Conservation (phyloP, 2,797 vertebrate species). For the Falco rusticolus region DNA sequence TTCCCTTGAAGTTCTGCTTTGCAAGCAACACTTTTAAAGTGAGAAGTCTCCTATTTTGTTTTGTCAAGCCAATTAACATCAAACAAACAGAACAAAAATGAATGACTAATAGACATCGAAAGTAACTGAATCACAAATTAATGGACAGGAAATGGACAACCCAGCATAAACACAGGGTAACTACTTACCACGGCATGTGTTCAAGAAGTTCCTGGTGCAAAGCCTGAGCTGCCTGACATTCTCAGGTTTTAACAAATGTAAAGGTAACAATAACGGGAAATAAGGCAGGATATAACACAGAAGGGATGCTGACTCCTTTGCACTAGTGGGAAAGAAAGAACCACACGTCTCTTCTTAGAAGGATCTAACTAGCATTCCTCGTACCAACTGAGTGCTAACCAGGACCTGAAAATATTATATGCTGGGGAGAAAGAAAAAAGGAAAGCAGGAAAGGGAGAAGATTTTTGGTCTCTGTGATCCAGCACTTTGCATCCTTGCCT, state of each 20-base stretch:
- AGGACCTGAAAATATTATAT: background rate
- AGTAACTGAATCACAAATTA: background rate
- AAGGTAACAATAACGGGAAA: background rate
- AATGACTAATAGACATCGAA: background rate
- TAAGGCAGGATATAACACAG: background rate
- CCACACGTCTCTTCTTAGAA: background rate
- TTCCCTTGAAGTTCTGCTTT: background rate
- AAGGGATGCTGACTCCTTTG: background rate
- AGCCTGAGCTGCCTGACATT: background rate
- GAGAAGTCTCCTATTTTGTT: background rate
- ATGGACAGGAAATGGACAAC: background rate
- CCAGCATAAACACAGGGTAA: background rate
- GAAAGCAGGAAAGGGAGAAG: background rate
- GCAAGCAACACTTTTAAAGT: background rate
- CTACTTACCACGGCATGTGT: background rate
- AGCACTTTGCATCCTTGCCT: background rate
- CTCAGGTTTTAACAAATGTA: background rate
- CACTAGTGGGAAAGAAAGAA: background rate
- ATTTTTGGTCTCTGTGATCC: background rate
- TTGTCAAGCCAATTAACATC: background rate
- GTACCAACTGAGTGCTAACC: background rate
- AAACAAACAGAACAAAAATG: background rate
- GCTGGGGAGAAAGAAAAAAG: background rate
- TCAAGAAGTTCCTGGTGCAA: background rate
- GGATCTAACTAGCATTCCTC: background rate